These are phyloP conservation scores for Caenorhabditis sp. DNA, from an alignment of 2,888 invertebrate species.

Conservation along the genomic window DNA sequence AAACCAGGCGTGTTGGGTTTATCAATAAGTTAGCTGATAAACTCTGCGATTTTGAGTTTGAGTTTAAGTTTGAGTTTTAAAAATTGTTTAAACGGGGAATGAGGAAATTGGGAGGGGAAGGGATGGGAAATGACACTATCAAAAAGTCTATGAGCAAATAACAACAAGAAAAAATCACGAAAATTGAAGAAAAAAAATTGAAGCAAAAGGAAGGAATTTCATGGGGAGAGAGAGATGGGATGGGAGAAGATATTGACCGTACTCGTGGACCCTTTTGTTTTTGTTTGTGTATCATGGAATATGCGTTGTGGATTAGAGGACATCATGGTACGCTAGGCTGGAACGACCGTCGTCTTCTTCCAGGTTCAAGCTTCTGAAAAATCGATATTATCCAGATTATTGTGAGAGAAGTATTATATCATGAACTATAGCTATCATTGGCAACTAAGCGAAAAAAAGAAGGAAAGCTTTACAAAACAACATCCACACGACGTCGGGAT, in stretches of 20 bases:
- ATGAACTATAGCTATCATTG: too few relatives aligned
- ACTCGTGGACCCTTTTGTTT: constrained; percentile 30
- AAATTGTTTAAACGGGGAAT: constrained; percentile 27
- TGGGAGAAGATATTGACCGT: constrained; percentile 41
- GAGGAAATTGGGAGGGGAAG: constrained; percentile 18
- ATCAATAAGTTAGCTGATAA: constrained; percentile 50
- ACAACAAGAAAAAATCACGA: too few relatives aligned
- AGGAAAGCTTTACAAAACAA: neutral
- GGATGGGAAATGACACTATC: constrained; percentile 23
- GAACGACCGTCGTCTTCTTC: constrained; percentile 75
- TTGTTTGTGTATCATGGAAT: too few relatives aligned
- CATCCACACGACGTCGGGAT: constrained; percentile 7
- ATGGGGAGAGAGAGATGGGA: neutral
- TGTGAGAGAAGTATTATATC: too few relatives aligned
- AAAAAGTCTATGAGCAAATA: neutral
- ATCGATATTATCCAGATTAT: too few relatives aligned
- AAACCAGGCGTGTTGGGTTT: constrained; percentile 28
- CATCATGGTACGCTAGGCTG: constrained; percentile 66
- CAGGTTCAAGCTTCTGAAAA: constrained; percentile 74
- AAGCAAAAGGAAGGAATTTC: constrained; percentile 28
- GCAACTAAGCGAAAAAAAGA: too few relatives aligned
- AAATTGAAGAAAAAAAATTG: too few relatives aligned
- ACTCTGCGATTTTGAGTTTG: constrained; percentile 7
- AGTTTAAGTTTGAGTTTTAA: constrained; percentile 5
- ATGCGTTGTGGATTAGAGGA: constrained; percentile 54